Conservation (phyloP, 1,140 invertebrate genomes). For the Penaeus vannamei region DNA sequence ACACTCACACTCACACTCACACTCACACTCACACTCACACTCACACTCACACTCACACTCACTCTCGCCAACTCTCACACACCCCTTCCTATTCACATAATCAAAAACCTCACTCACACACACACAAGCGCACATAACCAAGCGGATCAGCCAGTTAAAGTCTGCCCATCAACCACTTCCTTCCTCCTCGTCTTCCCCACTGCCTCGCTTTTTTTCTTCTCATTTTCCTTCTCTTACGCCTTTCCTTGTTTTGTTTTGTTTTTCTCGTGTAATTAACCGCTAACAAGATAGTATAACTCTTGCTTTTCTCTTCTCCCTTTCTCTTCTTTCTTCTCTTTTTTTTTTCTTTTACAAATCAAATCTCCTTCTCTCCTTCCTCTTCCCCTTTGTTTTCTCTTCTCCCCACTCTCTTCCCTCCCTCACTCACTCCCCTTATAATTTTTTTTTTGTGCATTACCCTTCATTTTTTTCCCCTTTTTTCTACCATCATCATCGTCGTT, state of each 20-base stretch:
- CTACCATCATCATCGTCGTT: too few species aligned
- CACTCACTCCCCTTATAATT: too few species aligned
- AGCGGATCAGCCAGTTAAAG: neutral
- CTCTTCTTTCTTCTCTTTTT: too few species aligned
- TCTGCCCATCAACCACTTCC: neutral
- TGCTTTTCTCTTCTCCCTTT: too few species aligned
- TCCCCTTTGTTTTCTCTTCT: too few species aligned
- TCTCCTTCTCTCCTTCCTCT: too few species aligned
- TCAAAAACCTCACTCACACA: neutral
- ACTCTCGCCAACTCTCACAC: neutral
- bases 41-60: neutral
- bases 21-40: slow-evolving; percentile 7
- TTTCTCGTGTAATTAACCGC: too few species aligned
- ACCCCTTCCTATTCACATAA: neutral
- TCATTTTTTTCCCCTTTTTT: too few species aligned
- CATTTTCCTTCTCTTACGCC: neutral
- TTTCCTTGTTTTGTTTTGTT: neutral
- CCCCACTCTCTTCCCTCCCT: too few species aligned
- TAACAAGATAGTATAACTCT: too few species aligned
- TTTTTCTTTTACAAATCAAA: too few species aligned
- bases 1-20: neutral
- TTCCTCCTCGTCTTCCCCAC: neutral
- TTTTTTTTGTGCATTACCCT: too few species aligned
- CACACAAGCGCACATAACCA: neutral
- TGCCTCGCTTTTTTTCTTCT: neutral